phyloP scores from a whole-genome alignment of 2,888 invertebrate genomes.

The Tridacna crocea region DNA sequence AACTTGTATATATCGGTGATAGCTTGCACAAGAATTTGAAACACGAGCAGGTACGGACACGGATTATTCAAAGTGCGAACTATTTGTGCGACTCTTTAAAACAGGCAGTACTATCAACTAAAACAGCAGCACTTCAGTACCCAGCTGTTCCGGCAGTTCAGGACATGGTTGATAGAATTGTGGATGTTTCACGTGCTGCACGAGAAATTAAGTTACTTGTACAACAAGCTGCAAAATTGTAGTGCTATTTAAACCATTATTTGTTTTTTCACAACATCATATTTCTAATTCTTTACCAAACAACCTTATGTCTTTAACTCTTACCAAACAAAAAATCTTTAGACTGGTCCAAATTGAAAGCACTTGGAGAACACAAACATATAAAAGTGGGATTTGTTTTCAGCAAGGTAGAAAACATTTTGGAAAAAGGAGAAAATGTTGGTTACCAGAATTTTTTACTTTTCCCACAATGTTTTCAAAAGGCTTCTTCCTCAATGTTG shows the following conservation, averaged over 20 bases:
- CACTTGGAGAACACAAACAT: no score
- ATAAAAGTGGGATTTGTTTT: no score
- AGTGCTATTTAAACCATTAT: slow-evolving; percentile 29
- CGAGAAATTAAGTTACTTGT: slow-evolving; percentile 89
- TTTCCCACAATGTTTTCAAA: no score
- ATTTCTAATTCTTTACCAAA: neutral
- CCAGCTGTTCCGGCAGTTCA: slow-evolving; percentile 95
- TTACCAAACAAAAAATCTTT: no score
- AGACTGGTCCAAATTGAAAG: no score
- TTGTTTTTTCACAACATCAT: neutral
- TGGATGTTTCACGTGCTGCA: slow-evolving; percentile 93
- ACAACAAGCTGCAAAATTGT: slow-evolving; percentile 76
- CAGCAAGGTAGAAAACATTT: no score
- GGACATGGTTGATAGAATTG: slow-evolving; percentile 96
- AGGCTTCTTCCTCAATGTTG: no score
- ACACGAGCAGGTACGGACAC: slow-evolving; percentile 88
- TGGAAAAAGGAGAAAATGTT: no score
- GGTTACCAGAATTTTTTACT: no score
- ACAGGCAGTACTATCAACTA: slow-evolving; percentile 93
- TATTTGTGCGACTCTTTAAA: slow-evolving; percentile 82
- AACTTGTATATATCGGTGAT: slow-evolving; percentile 97
- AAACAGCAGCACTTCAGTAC: slow-evolving; percentile 95
- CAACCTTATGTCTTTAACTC: no score
- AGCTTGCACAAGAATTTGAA: slow-evolving; percentile 94
- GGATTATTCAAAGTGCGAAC: slow-evolving; percentile 81